Evolutionary conservation across 1,140 invertebrate species (phyloP), one percentile per base, ranked within the genome.

Genomic region (Hylaeus volcanicus): DNA sequence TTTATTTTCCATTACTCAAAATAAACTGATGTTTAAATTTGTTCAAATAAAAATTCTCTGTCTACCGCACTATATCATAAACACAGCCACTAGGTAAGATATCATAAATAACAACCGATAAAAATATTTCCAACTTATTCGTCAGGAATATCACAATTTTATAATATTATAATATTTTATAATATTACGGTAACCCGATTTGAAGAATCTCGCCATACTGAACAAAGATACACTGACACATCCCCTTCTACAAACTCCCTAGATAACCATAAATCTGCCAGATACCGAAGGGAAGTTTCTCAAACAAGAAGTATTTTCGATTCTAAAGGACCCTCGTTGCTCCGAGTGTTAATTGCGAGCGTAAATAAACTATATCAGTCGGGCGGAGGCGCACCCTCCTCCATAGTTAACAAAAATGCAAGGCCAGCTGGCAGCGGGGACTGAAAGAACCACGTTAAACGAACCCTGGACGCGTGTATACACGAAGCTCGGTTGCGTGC

Each of bases 381-480:
- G 60, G 51, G 69, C 56, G 39, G 77, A n/a, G 77, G 70, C 77
- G 77, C 70, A 65, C 77, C 77, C 77, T 79, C 51, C 63, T 48
- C 60, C 60, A 26, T 53, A 45, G 70, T 79, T 74, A 79, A 79
- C 77, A 74, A 81, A 76, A 84, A 53, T 80, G 79, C 72, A 75
- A 80, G 71, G 71, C 72, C 55, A 75, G 73, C 66, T 48, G 41
- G 11, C 41, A 9, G 14, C 15, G 58, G 48, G 70, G 69, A 71
- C 26, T 55, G 56, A 85, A 74, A 71, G 74, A 85, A 74, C 68
- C 74, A 61, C 69, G 79, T 63, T 74, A 74, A 82, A 86, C 83
- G 80, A 86, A 70, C 79, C 74, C 83, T 64, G 65, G 71, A 76
- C 72, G 60, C 58, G 53, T 81, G 56, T 82, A 61, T 76, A 79